A percentile compares a stretch with the other conserved stretches of the same genome.
Evolutionary conservation across 2,888 invertebrate species (phyloP).

Genomic region (Lasioglossum figueresi): DNA sequence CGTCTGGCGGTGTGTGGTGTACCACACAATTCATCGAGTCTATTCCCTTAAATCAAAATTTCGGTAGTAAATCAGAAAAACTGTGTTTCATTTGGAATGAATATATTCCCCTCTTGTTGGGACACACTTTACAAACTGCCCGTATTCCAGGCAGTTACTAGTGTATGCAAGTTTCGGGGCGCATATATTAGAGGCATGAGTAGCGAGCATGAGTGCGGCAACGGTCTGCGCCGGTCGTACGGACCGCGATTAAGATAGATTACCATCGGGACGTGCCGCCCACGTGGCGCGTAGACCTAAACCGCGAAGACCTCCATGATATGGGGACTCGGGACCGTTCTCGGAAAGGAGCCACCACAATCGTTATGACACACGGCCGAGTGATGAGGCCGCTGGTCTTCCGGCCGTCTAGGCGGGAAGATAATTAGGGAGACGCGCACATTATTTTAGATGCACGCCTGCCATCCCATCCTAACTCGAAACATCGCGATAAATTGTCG

Average conservation of each 20-base stretch:
- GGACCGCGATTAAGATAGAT: conserved; percentile 47
- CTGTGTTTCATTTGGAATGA: no score
- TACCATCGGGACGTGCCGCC: conserved; percentile 16
- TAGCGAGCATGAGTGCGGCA: background rate
- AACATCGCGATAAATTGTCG: conserved; percentile 66
- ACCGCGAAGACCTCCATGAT: background rate
- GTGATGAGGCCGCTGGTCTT: conserved; percentile 15
- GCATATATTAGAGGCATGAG: background rate
- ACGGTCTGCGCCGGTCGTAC: background rate
- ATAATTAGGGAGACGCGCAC: conserved; percentile 49
- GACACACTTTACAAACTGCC: background rate
- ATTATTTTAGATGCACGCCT: conserved; percentile 54
- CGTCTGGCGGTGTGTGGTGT: no score
- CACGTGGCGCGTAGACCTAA: conserved; percentile 23
- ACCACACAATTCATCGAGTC: no score
- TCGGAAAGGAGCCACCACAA: conserved; percentile 28
- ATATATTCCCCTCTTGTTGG: no score
- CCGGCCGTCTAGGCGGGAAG: conserved; percentile 26
- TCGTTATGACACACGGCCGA: conserved; percentile 43
- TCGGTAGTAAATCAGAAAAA: no score
- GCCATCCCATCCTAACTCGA: conserved; percentile 37
- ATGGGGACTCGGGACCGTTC: conserved; percentile 38
- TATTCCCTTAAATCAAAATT: no score
- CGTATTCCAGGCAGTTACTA: background rate
- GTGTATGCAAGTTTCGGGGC: background rate